These are phyloP conservation scores for Donacobius atricapilla DNA, from an alignment of 2,113 vertebrate genomes.

Conservation along the genomic window DNA sequence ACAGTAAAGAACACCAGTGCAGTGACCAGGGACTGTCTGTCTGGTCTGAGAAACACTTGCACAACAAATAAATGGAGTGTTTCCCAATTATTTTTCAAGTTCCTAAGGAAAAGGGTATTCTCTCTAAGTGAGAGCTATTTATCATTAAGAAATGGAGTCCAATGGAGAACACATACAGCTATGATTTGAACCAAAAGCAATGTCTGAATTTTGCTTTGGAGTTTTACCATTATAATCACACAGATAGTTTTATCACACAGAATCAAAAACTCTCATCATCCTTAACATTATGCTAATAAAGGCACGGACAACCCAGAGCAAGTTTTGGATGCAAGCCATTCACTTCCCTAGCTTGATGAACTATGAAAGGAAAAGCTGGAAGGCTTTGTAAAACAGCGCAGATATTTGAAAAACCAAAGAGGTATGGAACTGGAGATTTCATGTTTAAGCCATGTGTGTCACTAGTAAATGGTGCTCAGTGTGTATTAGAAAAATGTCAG, in stretches of 20 bases:
- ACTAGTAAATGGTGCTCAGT: neutral
- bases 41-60: neutral
- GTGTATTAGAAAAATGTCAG: neutral
- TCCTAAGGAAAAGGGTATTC: neutral
- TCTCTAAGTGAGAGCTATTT: neutral
- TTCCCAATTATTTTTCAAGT: neutral
- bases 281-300: neutral
- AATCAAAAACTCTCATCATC: neutral
- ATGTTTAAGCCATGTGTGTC: neutral
- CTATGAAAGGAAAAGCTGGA: neutral
- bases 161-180: neutral
- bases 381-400: neutral
- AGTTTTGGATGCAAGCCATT: neutral
- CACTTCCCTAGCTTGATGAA: neutral
- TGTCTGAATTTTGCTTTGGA: neutral
- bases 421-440: neutral
- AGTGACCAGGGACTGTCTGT: neutral
- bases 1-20: neutral
- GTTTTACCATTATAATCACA: neutral
- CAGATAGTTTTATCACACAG: neutral
- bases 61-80: neutral
- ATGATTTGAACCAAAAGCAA: neutral
- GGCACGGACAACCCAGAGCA: neutral
- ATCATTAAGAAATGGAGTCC: neutral
- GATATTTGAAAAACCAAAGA: neutral